Percentiles rank a stretch among this genome's conserved stretches.
These are phyloP conservation scores for Lepas anatifera DNA, from an alignment of 2,888 invertebrate genomes.

Conservation along the genomic window DNA sequence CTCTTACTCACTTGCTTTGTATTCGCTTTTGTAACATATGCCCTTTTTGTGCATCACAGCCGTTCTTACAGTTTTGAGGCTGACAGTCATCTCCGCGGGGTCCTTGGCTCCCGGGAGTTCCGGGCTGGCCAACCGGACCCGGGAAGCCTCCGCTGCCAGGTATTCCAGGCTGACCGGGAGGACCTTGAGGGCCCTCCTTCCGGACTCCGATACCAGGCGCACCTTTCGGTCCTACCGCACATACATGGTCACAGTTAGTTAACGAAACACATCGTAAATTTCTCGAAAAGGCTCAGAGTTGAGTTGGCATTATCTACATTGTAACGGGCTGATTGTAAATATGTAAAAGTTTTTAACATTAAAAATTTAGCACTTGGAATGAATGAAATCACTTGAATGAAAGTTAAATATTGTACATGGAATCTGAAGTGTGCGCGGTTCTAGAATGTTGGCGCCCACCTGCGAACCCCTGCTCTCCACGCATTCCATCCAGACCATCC, in stretches of 20 bases:
- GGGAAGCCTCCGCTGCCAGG: constrained; percentile 27
- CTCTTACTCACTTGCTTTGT: too few species aligned
- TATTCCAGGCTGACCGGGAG: constrained; percentile 21
- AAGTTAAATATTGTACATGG: too few species aligned
- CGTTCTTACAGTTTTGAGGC: constrained; percentile 20
- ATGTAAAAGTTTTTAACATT: too few species aligned
- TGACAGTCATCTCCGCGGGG: constrained; percentile 20
- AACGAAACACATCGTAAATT: too few species aligned
- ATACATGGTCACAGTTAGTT: neutral
- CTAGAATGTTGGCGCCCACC: neutral
- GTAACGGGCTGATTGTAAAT: too few species aligned
- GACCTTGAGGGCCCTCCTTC: constrained; percentile 23
- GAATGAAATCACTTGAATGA: too few species aligned
- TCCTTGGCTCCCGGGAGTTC: constrained; percentile 19
- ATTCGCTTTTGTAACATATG: too few species aligned
- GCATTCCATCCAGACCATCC: constrained; percentile 13
- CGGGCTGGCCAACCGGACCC: constrained; percentile 28
- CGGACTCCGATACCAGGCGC: constrained; percentile 20
- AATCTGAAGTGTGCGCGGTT: too few species aligned
- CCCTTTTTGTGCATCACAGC: too few species aligned
- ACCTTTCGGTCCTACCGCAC: constrained; percentile 21
- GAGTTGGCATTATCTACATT: too few species aligned
- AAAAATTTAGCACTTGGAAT: too few species aligned
- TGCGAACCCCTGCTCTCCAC: constrained; percentile 24
- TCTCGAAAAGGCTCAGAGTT: too few species aligned